phyloP scores from a whole-genome alignment of 2,888 invertebrate genomes.

The Mayetiola destructor region DNA sequence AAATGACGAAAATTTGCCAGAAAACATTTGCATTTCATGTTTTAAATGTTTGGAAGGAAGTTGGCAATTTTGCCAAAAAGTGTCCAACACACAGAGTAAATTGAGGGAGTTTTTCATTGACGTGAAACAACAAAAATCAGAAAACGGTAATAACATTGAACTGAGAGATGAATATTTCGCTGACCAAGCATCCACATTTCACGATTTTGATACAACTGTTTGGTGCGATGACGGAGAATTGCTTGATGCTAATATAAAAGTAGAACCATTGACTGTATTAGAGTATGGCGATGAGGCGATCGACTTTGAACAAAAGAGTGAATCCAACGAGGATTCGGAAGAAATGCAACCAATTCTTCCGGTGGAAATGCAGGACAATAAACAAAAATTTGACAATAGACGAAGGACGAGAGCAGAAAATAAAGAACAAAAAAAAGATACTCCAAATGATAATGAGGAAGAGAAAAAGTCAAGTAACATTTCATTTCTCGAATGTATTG shows the following conservation, averaged over 20 bases:
- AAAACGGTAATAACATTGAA: too few relatives aligned
- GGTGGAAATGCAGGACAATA: neutral
- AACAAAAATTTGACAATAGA: neutral
- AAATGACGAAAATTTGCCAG: neutral
- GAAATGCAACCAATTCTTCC: neutral
- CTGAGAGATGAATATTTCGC: too few relatives aligned
- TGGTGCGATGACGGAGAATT: too few relatives aligned
- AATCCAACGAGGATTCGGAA: too few relatives aligned
- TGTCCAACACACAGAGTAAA: neutral
- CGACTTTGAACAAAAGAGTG: too few relatives aligned
- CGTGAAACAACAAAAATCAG: too few relatives aligned
- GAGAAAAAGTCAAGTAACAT: neutral
- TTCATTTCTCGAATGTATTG: neutral
- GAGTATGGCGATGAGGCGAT: too few relatives aligned
- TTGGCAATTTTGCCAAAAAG: neutral
- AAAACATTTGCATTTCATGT: neutral
- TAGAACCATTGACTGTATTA: too few relatives aligned
- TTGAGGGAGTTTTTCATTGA: too few relatives aligned
- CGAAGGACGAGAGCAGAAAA: neutral
- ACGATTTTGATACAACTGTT: too few relatives aligned
- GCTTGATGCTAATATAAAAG: too few relatives aligned
- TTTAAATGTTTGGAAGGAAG: neutral
- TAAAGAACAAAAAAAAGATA: neutral
- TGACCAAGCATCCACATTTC: too few relatives aligned
- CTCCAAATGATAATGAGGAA: neutral